Percentiles rank a stretch among this genome's conserved stretches.
Evolutionary conservation across 2,113 vertebrate species (phyloP).

Genomic region (Cyrtonyx montezumae): DNA sequence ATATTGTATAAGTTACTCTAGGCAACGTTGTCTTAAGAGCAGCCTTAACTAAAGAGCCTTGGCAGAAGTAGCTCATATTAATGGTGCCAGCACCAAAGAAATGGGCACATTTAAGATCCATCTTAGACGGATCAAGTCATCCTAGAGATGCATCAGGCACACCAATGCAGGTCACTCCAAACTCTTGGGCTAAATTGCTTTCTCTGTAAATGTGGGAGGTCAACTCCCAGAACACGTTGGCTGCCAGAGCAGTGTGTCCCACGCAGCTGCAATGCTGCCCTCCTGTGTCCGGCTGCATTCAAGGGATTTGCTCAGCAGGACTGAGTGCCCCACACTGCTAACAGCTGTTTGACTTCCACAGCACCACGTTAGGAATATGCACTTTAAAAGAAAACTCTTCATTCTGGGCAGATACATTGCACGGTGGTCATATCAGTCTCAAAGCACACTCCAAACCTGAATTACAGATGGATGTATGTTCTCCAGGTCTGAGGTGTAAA

Average conservation of each 20-base stretch:
- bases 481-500: accelerated
- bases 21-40: neutral
- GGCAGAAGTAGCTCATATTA: neutral
- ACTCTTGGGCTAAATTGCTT: accelerated
- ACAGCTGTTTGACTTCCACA: too few relatives aligned
- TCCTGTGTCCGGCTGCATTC: neutral
- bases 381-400: neutral
- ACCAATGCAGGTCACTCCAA: neutral
- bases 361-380: neutral
- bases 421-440: too few relatives aligned
- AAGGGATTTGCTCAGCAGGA: neutral
- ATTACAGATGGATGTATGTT: neutral
- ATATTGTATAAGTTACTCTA: neutral
- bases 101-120: neutral
- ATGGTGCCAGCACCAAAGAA: neutral
- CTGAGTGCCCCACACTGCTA: neutral
- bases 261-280: neutral
- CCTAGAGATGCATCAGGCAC: accelerated
- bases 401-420: neutral
- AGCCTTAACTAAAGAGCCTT: neutral
- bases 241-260: accelerated
- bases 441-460: too few relatives aligned
- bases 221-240: neutral
- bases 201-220: accelerated
- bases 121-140: neutral